Evolutionary conservation across 2,888 invertebrate species (phyloP).

Genomic region (Didymodactylos carnosus): DNA sequence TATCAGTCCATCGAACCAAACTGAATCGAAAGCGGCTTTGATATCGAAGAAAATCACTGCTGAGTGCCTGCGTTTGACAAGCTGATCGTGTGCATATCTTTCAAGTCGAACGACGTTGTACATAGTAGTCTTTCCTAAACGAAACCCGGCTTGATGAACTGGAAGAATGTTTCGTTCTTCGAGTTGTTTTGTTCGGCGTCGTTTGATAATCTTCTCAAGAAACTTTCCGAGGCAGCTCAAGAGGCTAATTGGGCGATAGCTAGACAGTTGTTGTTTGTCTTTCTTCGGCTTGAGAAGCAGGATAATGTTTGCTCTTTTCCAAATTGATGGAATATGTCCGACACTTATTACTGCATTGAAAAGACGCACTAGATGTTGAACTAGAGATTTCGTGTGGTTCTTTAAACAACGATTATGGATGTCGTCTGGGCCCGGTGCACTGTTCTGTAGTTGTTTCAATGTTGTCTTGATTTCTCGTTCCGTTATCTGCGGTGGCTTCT

Average conservation of each 20-base stretch:
- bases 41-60: slow-evolving; percentile 5
- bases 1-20: too few relatives aligned
- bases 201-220: slow-evolving; percentile 2
- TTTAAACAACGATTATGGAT: neutral
- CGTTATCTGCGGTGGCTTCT: neutral
- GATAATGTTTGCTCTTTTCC: slow-evolving; percentile 9
- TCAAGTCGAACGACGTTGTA: neutral
- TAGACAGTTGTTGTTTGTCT: neutral
- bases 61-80: neutral
- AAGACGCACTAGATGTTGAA: neutral
- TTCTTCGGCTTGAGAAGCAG: slow-evolving; percentile 7
- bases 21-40: too few relatives aligned
- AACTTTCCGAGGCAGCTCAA: neutral
- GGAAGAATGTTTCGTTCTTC: slow-evolving; percentile 3
- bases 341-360: neutral
- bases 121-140: neutral
- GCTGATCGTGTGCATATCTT: neutral
- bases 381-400: neutral
- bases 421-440: neutral
- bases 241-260: slow-evolving; percentile 7
- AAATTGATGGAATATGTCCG: slow-evolving; percentile 3
- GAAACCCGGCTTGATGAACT: slow-evolving; percentile 2
- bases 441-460: neutral
- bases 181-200: neutral
- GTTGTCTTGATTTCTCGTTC: neutral